Evolutionary conservation across 2,113 vertebrate species (phyloP), one percentile per base, ranked within the genome.

Genomic region (Eidolon helvum): DNA sequence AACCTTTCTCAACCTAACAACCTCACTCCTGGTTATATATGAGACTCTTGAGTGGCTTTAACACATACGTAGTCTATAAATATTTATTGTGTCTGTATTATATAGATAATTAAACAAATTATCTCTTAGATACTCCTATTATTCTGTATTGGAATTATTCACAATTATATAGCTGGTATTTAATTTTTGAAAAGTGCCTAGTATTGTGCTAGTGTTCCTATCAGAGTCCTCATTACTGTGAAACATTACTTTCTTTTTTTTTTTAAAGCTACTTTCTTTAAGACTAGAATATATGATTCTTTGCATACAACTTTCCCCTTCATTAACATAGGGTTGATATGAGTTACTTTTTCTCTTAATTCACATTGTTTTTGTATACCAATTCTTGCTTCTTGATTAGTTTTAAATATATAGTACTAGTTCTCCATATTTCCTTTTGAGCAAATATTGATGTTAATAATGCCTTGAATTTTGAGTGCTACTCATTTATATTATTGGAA

Each of bases 401-500:
- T 94, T 87, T 96, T 90, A 95, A 82, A 71, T 88, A 95, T 92
- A 35, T 78, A 66, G 30, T 75, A 84, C 21, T 24, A 40, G 53
- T 82, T 91, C 45, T 66, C 40, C 53, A 12, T 85, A 78, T 90
- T 93, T 97, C 68, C 59, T 97, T 95, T 92, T 78, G 68, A 74
- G 61, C 45, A 74, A 93, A 40, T 63, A 86, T 59, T 96, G 63
- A 57, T 96, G 90, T 92, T 97, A 97, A 94, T 77, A 96, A 95
- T 96, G 66, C 72, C 55, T 95, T 61, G 61, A 86, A 59, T 91
- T 87, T 87, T 86, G 77, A 96, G 71, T 91, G 50, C 86, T 96
- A 38, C 68, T 96, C 45, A 90, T 86, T 90, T 87, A 50, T 95
- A 95, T 96, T 95, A 93, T 94, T 97, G 92, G 78, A 94, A 92